phyloP scores from a whole-genome alignment of 2,888 invertebrate genomes.

The Papilio gigon region DNA sequence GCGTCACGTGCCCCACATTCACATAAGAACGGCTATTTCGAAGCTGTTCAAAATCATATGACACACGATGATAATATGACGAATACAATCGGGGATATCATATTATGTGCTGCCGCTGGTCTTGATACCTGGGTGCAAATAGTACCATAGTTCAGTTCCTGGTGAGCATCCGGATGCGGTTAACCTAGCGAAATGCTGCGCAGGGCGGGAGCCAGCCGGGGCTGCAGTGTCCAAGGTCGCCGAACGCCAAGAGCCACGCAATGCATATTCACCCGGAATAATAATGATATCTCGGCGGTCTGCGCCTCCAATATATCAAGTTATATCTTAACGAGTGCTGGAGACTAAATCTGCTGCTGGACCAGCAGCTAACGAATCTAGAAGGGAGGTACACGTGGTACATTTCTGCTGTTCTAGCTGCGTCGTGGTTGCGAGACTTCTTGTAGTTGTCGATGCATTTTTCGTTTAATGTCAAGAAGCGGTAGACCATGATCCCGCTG shows the following conservation, averaged over 20 bases:
- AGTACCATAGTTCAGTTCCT: neutral
- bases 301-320: too few species aligned
- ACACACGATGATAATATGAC: too few species aligned
- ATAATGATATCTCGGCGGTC: neutral
- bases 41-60: conserved; percentile 13
- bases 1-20: conserved; percentile 7
- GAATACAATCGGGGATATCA: too few species aligned
- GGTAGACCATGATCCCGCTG: too few species aligned
- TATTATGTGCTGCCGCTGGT: neutral
- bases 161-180: neutral
- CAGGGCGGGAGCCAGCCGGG: neutral
- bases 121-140: neutral
- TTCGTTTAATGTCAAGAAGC: too few species aligned
- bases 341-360: too few species aligned
- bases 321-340: too few species aligned
- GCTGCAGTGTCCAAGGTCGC: conserved; percentile 4
- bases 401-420: neutral
- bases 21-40: conserved; percentile 27
- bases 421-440: too few species aligned
- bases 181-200: too few species aligned
- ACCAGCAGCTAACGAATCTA: too few species aligned
- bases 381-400: too few species aligned
- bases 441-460: too few species aligned
- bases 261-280: neutral
- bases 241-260: neutral